Evolutionary conservation across 2,797 vertebrate species (phyloP), one percentile per base, ranked within the genome.

Genomic region (Coregonus suidteri): DNA sequence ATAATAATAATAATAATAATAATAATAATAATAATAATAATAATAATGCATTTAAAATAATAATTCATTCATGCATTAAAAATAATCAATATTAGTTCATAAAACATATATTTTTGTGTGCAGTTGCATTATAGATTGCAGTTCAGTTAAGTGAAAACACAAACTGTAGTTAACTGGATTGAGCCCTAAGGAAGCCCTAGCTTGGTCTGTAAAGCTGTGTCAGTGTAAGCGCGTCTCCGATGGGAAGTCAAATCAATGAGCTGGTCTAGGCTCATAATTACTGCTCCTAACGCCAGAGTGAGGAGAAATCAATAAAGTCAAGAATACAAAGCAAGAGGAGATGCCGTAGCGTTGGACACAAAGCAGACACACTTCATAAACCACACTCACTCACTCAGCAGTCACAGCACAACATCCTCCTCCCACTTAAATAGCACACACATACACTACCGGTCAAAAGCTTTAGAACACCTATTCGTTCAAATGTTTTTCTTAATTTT

Each of bases 271-370:
- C 94, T 94, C 94, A 95, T 96, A 96, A 96, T 96, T 94, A 96
- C 92, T 93, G 89, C 89, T 91, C 91, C 88, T 94, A 95, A 94
- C 77, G 81, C 93, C 93, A 93, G 95, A 87, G 93, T 94, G 93
- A 94, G 93, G 93, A 95, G 85, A 92, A 92, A 97, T 98, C 96
- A 93, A 96, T 98, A 88, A 93, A 96, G 95, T 96, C 95, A 97
- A 97, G 95, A 96, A 94, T 95, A 91, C 90, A 89, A 87, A 90
- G 90, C 80, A 51, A 81, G 80, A 88, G 83, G 83, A 76, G 77
- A 81, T 83, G 82, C 81, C 9, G 74, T 79, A 52, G 81, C 75
- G 56, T 79, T 65, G 47, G 25, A 76, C 81, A 84, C 83, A 86
- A 83, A 84, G 83, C 80, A 81, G 83, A 85, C 81, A 83, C 84